Conservation (phyloP, 30 jellyfish, hydroid and myxozoan genomes). For the Aurelia sp. region DNA sequence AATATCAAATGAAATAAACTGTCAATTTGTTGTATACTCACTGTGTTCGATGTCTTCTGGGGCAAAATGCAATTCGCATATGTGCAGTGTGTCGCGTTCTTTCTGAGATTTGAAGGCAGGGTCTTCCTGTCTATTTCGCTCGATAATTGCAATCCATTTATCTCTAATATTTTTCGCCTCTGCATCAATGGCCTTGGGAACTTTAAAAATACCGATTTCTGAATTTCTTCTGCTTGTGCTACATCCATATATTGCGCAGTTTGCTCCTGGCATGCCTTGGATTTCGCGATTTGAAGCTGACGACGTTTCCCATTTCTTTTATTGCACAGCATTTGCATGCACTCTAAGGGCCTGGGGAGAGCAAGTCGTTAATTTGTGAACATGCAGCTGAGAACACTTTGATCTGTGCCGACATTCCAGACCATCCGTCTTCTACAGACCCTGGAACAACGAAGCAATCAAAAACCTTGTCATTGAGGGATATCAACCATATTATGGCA, state of each 20-base stretch:
- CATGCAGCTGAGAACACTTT: too few relatives aligned
- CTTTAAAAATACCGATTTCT: conserved; percentile 56
- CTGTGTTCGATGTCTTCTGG: conserved; percentile 74
- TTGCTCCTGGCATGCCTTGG: conserved; percentile 62
- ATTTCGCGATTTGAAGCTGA: neutral
- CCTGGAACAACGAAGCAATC: too few relatives aligned
- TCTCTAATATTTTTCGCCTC: conserved; percentile 59
- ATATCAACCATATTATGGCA: too few relatives aligned
- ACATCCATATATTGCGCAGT: conserved; percentile 63
- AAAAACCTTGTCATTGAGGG: too few relatives aligned
- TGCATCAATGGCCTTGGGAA: conserved; percentile 62
- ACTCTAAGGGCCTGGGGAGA: too few relatives aligned
- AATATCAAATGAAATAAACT: conserved; percentile 9
- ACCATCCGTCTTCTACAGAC: too few relatives aligned
- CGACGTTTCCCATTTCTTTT: neutral
- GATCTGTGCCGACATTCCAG: too few relatives aligned
- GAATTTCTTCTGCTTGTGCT: conserved; percentile 51
- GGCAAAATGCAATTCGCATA: conserved; percentile 67
- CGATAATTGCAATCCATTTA: conserved; percentile 46
- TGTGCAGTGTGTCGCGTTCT: conserved; percentile 55
- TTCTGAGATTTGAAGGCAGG: conserved; percentile 59
- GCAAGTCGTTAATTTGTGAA: too few relatives aligned
- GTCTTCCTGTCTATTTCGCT: conserved; percentile 63
- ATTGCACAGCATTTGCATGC: conserved; percentile 2
- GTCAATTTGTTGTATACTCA: conserved; percentile 48